A percentile compares a stretch with the other conserved stretches of the same genome.
Conservation (phyloP, 2,797 vertebrate species). For the Gymnodraco acuticeps region DNA sequence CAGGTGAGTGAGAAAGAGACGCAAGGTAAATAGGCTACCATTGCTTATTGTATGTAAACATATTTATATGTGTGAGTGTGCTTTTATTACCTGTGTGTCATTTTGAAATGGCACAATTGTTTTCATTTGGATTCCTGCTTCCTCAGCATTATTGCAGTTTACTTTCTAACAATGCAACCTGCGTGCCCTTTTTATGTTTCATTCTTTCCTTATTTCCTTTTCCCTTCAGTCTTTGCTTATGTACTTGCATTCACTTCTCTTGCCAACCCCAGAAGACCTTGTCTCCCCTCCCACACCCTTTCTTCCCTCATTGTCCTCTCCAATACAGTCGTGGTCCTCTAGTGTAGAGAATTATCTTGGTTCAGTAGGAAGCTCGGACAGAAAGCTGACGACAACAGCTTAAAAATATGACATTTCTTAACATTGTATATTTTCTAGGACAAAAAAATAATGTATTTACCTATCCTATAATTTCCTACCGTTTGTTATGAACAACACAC, state of each 20-base stretch:
- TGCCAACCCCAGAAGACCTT: slow-evolving; percentile 9
- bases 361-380: slow-evolving; percentile 8
- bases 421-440: slow-evolving; percentile 4
- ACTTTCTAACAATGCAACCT: slow-evolving; percentile 48
- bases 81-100: slow-evolving; percentile 43
- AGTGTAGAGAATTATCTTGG: slow-evolving; percentile 12
- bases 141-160: slow-evolving; percentile 68
- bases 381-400: slow-evolving; percentile 3
- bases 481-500: slow-evolving; percentile 14
- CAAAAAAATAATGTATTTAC: not conserved
- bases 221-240: slow-evolving; percentile 10
- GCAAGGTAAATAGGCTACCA: slow-evolving; percentile 50
- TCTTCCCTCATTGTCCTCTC: slow-evolving; percentile 3
- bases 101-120: slow-evolving; percentile 78
- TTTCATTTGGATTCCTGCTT: slow-evolving; percentile 81
- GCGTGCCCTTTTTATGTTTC: slow-evolving; percentile 1
- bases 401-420: slow-evolving; percentile 21
- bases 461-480: not conserved
- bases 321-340: not conserved
- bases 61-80: slow-evolving; percentile 6
- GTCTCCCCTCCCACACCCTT: not conserved
- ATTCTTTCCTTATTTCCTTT: slow-evolving; percentile 18
- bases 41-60: slow-evolving; percentile 35
- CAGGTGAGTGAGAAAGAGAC: slow-evolving; percentile 62
- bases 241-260: slow-evolving; percentile 17